Conservation (phyloP, 1,140 invertebrate species). For the Magallana gigas region DNA sequence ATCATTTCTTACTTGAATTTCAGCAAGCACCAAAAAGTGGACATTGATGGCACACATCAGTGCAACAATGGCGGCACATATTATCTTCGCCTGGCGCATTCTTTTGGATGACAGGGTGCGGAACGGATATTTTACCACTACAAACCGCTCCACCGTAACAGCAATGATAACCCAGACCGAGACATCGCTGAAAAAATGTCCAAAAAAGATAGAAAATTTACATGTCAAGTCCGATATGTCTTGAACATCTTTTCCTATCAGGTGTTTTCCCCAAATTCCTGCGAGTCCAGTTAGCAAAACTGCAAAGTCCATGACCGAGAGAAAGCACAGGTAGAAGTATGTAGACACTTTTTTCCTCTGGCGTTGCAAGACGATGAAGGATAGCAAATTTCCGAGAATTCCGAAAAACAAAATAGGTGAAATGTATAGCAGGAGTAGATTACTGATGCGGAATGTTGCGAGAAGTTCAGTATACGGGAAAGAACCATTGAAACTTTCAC, state of each 20-base stretch:
- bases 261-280: slow-evolving; percentile 70
- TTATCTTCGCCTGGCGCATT: slow-evolving; percentile 62
- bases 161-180: slow-evolving; percentile 78
- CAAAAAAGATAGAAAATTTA: slow-evolving; percentile 67
- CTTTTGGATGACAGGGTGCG: slow-evolving; percentile 70
- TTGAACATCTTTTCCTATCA: slow-evolving; percentile 63
- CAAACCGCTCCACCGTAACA: slow-evolving; percentile 76
- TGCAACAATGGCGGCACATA: slow-evolving; percentile 53
- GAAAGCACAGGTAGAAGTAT: slow-evolving; percentile 72
- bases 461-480: background rate
- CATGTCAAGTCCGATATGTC: slow-evolving; percentile 67
- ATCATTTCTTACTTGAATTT: background rate
- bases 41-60: slow-evolving; percentile 65
- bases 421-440: slow-evolving; percentile 64
- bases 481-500: background rate
- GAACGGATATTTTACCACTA: slow-evolving; percentile 74
- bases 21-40: slow-evolving; percentile 72
- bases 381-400: slow-evolving; percentile 75
- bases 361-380: slow-evolving; percentile 68
- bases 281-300: slow-evolving; percentile 74
- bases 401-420: slow-evolving; percentile 72
- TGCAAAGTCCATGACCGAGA: slow-evolving; percentile 71
- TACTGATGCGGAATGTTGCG: slow-evolving; percentile 63
- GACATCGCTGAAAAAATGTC: slow-evolving; percentile 71
- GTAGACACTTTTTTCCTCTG: slow-evolving; percentile 64